phyloP scores from a whole-genome alignment of 30 jellyfish, hydroid and myxozoan species.

The Phacellophora camtschatica region DNA sequence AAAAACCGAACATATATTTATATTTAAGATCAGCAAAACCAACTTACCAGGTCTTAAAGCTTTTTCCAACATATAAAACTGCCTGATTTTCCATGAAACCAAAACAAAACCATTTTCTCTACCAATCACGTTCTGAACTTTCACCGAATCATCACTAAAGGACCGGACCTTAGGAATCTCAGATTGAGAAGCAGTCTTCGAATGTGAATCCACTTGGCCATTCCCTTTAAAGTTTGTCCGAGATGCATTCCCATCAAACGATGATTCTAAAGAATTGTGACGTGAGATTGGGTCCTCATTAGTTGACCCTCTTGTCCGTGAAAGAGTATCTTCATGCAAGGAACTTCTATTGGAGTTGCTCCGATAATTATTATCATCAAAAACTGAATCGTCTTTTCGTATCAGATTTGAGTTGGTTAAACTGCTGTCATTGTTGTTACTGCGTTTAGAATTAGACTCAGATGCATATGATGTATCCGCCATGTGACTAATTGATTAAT shows the following conservation, averaged over 20 bases:
- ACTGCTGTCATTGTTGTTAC: neutral
- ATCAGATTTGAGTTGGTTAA: neutral
- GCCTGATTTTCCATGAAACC: constrained; percentile 87
- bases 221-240: constrained; percentile 7
- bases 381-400: neutral
- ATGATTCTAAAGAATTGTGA: constrained; percentile 7
- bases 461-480: neutral
- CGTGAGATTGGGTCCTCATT: too few species aligned
- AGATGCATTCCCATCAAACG: neutral
- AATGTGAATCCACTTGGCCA: neutral
- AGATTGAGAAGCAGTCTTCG: constrained; percentile 7
- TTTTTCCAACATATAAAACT: constrained; percentile 55
- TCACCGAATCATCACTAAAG: constrained; percentile 30
- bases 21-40: too few species aligned
- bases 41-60: constrained; percentile 64
- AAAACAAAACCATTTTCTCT: constrained; percentile 50
- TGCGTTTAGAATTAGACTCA: neutral
- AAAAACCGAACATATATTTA: too few species aligned
- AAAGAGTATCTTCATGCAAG: neutral
- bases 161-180: constrained; percentile 46
- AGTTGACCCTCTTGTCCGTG: too few species aligned
- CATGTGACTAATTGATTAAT: neutral
- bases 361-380: neutral
- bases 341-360: neutral
- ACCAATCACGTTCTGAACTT: neutral